These are phyloP conservation scores for Sanderia malayensis DNA, from an alignment of 30 jellyfish, hydroid and myxozoan species.

Conservation along the genomic window DNA sequence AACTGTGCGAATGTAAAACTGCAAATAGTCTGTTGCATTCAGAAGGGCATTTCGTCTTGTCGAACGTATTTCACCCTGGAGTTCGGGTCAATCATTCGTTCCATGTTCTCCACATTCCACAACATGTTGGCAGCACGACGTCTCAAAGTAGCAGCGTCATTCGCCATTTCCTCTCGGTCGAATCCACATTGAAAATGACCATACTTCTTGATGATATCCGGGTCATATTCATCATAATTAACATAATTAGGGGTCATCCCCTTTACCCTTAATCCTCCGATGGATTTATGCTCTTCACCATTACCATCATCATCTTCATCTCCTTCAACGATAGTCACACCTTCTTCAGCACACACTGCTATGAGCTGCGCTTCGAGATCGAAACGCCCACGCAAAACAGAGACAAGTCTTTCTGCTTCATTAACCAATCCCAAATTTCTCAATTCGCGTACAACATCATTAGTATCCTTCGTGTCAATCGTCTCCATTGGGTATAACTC, in stretches of 20 bases:
- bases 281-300: slow-evolving; percentile 37
- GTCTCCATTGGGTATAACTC: slow-evolving; percentile 26
- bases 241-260: slow-evolving; percentile 47
- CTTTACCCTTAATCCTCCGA: slow-evolving; percentile 71
- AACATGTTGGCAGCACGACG: slow-evolving; percentile 69
- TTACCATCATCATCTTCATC: slow-evolving; percentile 45
- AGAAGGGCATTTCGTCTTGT: slow-evolving; percentile 45
- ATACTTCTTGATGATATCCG: slow-evolving; percentile 52
- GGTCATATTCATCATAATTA: slow-evolving; percentile 72
- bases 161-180: slow-evolving; percentile 59
- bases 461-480: slow-evolving; percentile 57
- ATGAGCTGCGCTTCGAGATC: slow-evolving; percentile 60
- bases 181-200: slow-evolving; percentile 32
- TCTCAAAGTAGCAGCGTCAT: slow-evolving; percentile 61
- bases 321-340: slow-evolving; percentile 49
- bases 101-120: slow-evolving; percentile 73
- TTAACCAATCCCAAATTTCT: slow-evolving; percentile 34
- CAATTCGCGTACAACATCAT: slow-evolving; percentile 57
- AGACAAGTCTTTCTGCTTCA: slow-evolving; percentile 35
- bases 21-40: too few relatives aligned
- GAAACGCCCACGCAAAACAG: slow-evolving; percentile 40
- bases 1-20: too few relatives aligned
- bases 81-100: slow-evolving; percentile 76
- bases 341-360: slow-evolving; percentile 49
- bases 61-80: slow-evolving; percentile 69